Evolutionary conservation across 1,140 invertebrate species (phyloP), one percentile per base, ranked within the genome.

Genomic region (Cyclargus thomasi): DNA sequence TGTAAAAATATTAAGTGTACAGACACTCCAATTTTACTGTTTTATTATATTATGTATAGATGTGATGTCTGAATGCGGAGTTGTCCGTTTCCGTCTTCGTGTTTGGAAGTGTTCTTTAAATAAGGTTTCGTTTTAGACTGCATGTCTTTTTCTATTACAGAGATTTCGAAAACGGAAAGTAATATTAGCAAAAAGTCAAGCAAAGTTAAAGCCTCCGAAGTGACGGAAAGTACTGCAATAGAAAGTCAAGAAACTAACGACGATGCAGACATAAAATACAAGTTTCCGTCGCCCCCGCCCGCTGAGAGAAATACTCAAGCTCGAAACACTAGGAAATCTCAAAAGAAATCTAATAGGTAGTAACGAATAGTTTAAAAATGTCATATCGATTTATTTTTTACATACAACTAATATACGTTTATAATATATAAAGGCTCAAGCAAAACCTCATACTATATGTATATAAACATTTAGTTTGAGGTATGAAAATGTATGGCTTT

Each of bases 201-300:
- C 10, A 47, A 16, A 47, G 11, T 8, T 47, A 70, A 67, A 63
- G 59, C 53, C 36, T 57, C 66, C 21, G 68, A 70, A 72, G 18
- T 23, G 22, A 20, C 59, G 29, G 62, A 65, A 53, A 22, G 62
- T 16, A 64, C 29, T 18, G 11, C 17, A 7, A 47, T 29, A 47
- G 63, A 64, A 7, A 18, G 62, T 17, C 63, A 64, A 22, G 20
- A 62, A 20, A 63, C 18, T 11, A 57, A 17, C 4, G 35, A 67
- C 6, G 36, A 66, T 14, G 4, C 66, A 2, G 47, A 73, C 7
- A 29, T 77, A 17, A 69, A 70, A 16, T 82, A 82, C 59, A 83
- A 79, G 67, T 76, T 83, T 8, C 81, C 77, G 14, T 71, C 75
- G 0, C 72, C 68, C 17, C 64, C 63, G 11, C 59, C 29, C 0